Conservation (phyloP, 2,113 vertebrate genomes). For the Calyptommatus sinebrachiatus region DNA sequence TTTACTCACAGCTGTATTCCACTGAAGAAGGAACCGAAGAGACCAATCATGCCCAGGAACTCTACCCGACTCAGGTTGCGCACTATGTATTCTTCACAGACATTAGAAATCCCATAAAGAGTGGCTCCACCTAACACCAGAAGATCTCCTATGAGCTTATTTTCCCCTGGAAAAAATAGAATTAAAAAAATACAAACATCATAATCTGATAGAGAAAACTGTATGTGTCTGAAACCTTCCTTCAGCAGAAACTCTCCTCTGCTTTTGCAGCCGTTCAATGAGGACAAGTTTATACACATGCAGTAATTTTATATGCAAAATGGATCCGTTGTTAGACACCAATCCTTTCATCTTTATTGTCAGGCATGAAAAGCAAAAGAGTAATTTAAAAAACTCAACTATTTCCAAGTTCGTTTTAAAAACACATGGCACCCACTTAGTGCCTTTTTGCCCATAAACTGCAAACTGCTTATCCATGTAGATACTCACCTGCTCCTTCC, state of each 20-base stretch:
- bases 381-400: no score
- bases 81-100: slow-evolving; percentile 94
- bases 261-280: not conserved
- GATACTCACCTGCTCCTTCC: slow-evolving; percentile 84
- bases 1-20: slow-evolving; percentile 94
- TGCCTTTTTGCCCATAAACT: no score
- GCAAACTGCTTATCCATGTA: not conserved
- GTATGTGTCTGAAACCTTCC: not conserved
- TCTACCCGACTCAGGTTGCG: slow-evolving; percentile 91
- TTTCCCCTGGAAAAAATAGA: slow-evolving; percentile 77
- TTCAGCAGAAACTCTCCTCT: not conserved
- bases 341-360: no score
- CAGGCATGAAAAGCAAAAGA: no score
- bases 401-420: no score
- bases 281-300: not conserved
- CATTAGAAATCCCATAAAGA: slow-evolving; percentile 87
- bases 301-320: not conserved
- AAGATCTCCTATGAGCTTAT: slow-evolving; percentile 91
- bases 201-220: not conserved
- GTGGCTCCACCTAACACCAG: slow-evolving; percentile 90
- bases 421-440: no score
- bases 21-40: slow-evolving; percentile 96
- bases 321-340: not conserved
- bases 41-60: slow-evolving; percentile 94
- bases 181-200: slow-evolving; percentile 36